These are phyloP conservation scores for Rhopilema esculentum DNA, from an alignment of 30 jellyfish, hydroid and myxozoan genomes.

Conservation along the genomic window DNA sequence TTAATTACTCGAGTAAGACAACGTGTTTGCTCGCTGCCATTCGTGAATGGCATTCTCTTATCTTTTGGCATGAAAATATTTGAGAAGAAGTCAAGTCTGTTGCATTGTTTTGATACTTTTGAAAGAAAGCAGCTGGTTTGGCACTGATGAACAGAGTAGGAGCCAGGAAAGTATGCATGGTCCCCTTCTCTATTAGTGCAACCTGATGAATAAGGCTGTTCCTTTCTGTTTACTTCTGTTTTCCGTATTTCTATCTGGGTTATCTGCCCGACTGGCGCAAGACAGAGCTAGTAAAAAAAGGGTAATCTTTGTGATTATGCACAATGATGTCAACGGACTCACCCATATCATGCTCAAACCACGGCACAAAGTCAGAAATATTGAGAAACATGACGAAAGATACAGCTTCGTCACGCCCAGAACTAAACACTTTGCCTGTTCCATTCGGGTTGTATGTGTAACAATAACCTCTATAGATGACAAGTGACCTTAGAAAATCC, in stretches of 20 bases:
- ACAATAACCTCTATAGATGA: slow-evolving; percentile 27
- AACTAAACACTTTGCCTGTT: slow-evolving; percentile 1
- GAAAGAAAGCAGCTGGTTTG: slow-evolving; percentile 29
- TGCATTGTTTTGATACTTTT: slow-evolving; percentile 12
- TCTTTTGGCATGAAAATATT: slow-evolving; percentile 36
- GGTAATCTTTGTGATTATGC: slow-evolving; percentile 46
- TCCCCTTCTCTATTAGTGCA: slow-evolving; percentile 33
- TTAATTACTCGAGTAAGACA: background rate
- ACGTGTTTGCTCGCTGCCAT: background rate
- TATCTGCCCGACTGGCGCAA: slow-evolving; percentile 38
- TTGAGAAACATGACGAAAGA: slow-evolving; percentile 20
- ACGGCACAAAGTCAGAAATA: slow-evolving; percentile 7
- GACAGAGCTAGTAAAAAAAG: slow-evolving; percentile 23
- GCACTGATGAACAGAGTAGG: slow-evolving; percentile 41
- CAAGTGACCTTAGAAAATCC: slow-evolving; percentile 33
- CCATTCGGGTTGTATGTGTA: slow-evolving; percentile 52
- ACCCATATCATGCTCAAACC: background rate
- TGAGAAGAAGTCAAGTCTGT: slow-evolving; percentile 4
- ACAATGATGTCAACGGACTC: slow-evolving; percentile 38
- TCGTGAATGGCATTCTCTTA: background rate
- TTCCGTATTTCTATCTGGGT: slow-evolving; percentile 21
- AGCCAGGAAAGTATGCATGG: slow-evolving; percentile 42
- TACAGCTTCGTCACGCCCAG: slow-evolving; percentile 36
- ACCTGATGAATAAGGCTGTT: slow-evolving; percentile 41
- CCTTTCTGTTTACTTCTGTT: slow-evolving; percentile 16